Evolutionary conservation across 2,888 invertebrate genomes (phyloP).

Genomic region (Brachylomia viminalis): DNA sequence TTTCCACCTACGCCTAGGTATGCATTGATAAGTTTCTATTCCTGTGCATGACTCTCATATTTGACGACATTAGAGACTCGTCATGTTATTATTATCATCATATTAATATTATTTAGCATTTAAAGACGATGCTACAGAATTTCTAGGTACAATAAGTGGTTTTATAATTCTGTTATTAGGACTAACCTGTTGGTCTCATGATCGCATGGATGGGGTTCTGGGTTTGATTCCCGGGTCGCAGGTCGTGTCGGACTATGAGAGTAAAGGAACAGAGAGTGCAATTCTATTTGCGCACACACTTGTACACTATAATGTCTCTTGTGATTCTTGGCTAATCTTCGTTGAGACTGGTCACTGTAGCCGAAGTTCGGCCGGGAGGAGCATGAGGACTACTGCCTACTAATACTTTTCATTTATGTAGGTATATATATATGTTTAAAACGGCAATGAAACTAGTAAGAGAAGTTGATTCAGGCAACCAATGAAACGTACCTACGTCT

Average conservation of each 20-base stretch:
- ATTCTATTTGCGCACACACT: neutral
- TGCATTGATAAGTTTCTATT: neutral
- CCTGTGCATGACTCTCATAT: neutral
- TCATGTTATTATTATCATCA: too few species aligned
- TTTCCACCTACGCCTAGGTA: neutral
- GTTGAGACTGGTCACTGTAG: neutral
- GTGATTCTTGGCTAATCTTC: too few species aligned
- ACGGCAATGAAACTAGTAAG: constrained; percentile 32
- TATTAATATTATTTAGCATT: neutral
- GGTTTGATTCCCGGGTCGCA: too few species aligned
- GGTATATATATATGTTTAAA: constrained; percentile 3
- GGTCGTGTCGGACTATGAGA: neutral
- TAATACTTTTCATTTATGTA: constrained; percentile 12
- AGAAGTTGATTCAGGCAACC: constrained; percentile 57
- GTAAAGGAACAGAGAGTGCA: neutral
- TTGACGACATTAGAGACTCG: neutral
- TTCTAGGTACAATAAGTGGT: neutral
- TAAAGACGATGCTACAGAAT: neutral
- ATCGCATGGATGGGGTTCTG: too few species aligned
- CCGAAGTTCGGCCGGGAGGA: constrained; percentile 20
- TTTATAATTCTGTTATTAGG: neutral
- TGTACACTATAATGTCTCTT: neutral
- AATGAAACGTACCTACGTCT: constrained; percentile 34
- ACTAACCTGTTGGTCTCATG: neutral
- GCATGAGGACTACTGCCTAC: neutral